Base-by-base conservation (phyloP, 2,113 vertebrate species). In the Grus americana region DNA sequence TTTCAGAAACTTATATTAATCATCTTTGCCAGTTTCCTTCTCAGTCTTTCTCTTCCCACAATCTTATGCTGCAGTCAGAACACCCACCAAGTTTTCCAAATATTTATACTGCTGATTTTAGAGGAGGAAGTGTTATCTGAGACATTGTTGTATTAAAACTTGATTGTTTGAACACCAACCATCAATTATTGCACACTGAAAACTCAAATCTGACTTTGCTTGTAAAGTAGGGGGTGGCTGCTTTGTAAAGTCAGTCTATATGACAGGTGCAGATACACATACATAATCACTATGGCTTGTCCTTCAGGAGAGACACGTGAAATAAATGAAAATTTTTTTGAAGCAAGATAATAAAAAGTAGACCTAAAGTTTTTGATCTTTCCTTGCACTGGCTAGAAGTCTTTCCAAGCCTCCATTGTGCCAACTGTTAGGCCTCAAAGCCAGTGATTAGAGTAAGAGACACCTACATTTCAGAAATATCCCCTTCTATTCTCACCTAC, bases 1-100 rank as follows among this genome's bases (percentile, higher is more conserved):
- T 85, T 95, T 93, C 79, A 84, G 86, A 91, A 90, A 61, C 8
- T 59, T 70, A 12, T 20, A 86, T 96, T 93, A 89, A 89, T 89
- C 79, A 81, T 94, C 54, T 82, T 73, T 95, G 27, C 44, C 36
- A 58, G 50, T 52, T 92, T 91, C 16, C 44, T 15, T 49, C 57
- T 93, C 55, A 57, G 44, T 88, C 42, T 72, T 47, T 66, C 40
- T 81, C 36, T 94, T 93, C 42, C 29, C 44, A 57, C 54, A 57
- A 52, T 70, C 26, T 84, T 42, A 55, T 94, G 59, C 29, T 83
- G 14, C 34, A 91, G 40, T 65, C 24, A 50, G 79, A 91, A 96
- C 88, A 86, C 67, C 61, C 86, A 91, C 36, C 19, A 82, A 42
- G 17, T 63, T 81, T 93, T 88, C 57, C 26, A 68, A 42, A 78